Percentiles rank a stretch among this genome's conserved stretches.
Evolutionary conservation across 2,888 invertebrate species (phyloP).

Genomic region (Orchesella flavescens): DNA sequence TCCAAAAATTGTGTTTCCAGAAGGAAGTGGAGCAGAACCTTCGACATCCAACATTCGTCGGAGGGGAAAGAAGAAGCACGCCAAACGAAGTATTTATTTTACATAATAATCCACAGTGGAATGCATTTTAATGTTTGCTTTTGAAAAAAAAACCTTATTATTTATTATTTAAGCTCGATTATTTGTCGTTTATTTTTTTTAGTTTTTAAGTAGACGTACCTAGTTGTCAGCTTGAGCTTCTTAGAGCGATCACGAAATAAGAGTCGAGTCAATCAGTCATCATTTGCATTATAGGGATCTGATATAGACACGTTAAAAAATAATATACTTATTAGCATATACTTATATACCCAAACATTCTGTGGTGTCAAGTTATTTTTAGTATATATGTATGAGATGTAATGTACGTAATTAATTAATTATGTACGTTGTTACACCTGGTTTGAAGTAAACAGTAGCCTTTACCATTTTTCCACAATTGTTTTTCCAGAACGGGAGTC

Average conservation of each 20-base stretch:
- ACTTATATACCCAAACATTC: neutral
- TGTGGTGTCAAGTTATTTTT: neutral
- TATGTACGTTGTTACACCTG: constrained; percentile 1
- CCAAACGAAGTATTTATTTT: constrained; percentile 61
- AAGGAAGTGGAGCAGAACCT: constrained; percentile 40
- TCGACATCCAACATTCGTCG: constrained; percentile 10
- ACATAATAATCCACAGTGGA: neutral
- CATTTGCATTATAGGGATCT: constrained; percentile 6
- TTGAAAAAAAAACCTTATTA: neutral
- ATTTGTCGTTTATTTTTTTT: constrained; percentile 38
- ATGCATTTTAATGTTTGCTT: constrained; percentile 22
- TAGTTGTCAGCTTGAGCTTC: constrained; percentile 71
- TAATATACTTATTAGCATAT: neutral
- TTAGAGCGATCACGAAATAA: constrained; percentile 66
- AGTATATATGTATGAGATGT: neutral
- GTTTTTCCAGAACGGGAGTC: constrained; percentile 69
- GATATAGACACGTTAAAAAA: neutral
- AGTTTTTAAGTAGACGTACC: constrained; percentile 35
- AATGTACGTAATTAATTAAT: neutral
- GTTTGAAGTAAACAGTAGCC: constrained; percentile 5
- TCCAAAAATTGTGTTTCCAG: constrained; percentile 51
- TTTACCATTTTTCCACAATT: constrained; percentile 45
- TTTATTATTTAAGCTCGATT: constrained; percentile 26
- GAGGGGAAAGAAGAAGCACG: constrained; percentile 54
- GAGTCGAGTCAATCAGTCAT: constrained; percentile 42